Evolutionary conservation across 2,888 invertebrate genomes (phyloP).

Genomic region (Calliphora vomitoria): DNA sequence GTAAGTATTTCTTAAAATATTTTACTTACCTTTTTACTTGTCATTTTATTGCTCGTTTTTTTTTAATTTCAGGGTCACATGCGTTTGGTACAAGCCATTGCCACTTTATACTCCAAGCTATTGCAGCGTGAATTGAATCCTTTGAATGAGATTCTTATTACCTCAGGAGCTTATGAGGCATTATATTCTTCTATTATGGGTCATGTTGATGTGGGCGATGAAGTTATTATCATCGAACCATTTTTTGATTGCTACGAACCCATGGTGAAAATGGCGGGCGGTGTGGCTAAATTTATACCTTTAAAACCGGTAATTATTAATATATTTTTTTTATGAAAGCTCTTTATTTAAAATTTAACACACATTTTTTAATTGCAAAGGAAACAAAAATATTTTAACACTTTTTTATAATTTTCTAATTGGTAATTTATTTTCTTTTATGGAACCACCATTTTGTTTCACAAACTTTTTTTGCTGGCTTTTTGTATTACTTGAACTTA

Average conservation of each 20-base stretch:
- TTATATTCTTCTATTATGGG: constrained; percentile 94
- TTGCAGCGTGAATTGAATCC: constrained; percentile 92
- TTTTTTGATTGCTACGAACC: constrained; percentile 99
- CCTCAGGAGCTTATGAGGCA: constrained; percentile 97
- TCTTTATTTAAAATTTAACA: not conserved
- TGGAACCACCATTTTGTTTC: constrained; percentile 5
- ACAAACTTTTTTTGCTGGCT: not conserved
- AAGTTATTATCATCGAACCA: constrained; percentile 98
- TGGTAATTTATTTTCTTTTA: not conserved
- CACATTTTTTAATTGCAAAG: not conserved
- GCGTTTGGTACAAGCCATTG: constrained; percentile 92
- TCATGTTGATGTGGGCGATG: constrained; percentile 93
- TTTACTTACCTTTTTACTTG: not conserved
- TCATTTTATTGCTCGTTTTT: not conserved
- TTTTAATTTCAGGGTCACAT: constrained; percentile 93
- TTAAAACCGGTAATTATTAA: constrained; percentile 89
- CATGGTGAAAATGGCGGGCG: constrained; percentile 95
- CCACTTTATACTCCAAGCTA: constrained; percentile 93
- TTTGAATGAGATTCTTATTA: constrained; percentile 93
- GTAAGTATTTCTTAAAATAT: constrained; percentile 86
- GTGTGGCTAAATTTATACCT: constrained; percentile 93
- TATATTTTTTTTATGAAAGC: not conserved
- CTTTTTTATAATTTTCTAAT: not conserved
- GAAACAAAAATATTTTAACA: not conserved
- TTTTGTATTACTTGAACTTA: too few relatives aligned